phyloP scores from a whole-genome alignment of 2,888 invertebrate species.

The Drosophila rellima region DNA sequence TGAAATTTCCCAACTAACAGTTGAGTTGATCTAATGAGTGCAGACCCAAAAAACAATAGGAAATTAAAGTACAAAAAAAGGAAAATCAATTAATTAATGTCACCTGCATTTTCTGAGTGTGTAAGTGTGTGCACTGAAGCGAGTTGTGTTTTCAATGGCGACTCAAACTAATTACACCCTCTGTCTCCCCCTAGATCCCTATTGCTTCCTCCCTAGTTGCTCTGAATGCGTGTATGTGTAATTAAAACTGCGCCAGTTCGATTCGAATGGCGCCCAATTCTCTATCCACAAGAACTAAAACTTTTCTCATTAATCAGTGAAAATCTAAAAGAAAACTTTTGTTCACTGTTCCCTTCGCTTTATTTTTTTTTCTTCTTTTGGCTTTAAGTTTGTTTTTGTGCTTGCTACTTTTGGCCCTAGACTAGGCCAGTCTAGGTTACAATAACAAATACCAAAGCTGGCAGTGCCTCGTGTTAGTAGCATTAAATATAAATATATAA shows the following conservation, averaged over 20 bases:
- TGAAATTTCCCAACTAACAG: conserved; percentile 2
- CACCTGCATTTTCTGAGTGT: conserved; percentile 61
- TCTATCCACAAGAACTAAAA: conserved; percentile 65
- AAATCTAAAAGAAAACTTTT: conserved; percentile 82
- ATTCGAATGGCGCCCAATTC: conserved; percentile 49
- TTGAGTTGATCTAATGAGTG: conserved; percentile 12
- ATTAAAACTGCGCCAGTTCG: conserved; percentile 77
- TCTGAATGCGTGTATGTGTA: conserved; percentile 66
- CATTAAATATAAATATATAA: conserved; percentile 81
- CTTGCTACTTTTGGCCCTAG: conserved; percentile 44
- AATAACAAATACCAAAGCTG: conserved; percentile 28
- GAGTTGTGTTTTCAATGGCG: conserved; percentile 65
- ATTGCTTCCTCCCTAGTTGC: neutral
- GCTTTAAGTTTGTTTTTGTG: conserved; percentile 74
- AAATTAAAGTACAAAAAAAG: conserved; percentile 17
- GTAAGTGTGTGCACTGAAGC: conserved; percentile 52
- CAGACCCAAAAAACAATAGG: neutral
- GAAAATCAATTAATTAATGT: conserved; percentile 81
- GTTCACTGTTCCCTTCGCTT: conserved; percentile 51
- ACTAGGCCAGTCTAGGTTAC: conserved; percentile 23
- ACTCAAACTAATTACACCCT: conserved; percentile 72
- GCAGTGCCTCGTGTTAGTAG: conserved; percentile 51
- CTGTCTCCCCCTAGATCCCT: neutral
- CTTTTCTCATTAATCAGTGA: conserved; percentile 83
- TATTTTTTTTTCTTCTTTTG: conserved; percentile 14